Percentiles rank a stretch among this genome's conserved stretches.
Conservation (phyloP, 2,113 vertebrate species). For the Corythornis madagascariensis region DNA sequence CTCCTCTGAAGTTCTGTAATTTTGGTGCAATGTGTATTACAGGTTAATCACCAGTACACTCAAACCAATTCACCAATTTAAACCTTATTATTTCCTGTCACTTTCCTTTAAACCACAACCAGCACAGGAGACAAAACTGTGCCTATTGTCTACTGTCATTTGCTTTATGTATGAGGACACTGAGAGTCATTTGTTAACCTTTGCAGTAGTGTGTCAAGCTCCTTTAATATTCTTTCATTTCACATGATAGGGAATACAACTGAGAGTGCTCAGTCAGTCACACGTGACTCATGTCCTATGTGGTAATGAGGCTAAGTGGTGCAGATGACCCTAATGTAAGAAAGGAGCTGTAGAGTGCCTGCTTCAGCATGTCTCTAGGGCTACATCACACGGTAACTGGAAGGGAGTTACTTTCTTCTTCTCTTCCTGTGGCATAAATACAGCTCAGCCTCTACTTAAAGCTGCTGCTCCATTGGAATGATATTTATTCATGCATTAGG, state of each 20-base stretch:
- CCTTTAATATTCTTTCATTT: slow-evolving; percentile 64
- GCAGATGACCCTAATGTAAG: neutral
- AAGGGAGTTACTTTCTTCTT: neutral
- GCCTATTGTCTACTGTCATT: slow-evolving; percentile 29
- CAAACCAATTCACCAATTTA: slow-evolving; percentile 49
- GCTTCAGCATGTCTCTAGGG: neutral
- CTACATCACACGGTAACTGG: neutral
- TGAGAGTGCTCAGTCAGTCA: neutral
- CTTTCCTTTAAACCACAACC: slow-evolving; percentile 32
- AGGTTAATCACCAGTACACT: slow-evolving; percentile 33
- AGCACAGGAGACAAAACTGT: neutral
- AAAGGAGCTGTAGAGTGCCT: neutral
- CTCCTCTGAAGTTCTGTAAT: slow-evolving; percentile 15
- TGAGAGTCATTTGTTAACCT: slow-evolving; percentile 54
- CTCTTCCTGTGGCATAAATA: neutral
- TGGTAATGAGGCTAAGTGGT: slow-evolving; percentile 47
- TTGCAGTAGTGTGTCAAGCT: slow-evolving; percentile 48
- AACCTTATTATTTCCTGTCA: slow-evolving; percentile 62
- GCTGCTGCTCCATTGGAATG: neutral
- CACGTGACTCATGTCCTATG: neutral
- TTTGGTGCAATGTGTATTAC: slow-evolving; percentile 5
- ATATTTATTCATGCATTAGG: neutral
- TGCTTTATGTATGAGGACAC: slow-evolving; percentile 48
- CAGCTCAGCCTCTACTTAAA: neutral
- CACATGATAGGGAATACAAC: slow-evolving; percentile 24